phyloP scores from a whole-genome alignment of 92 coral and sea anemone species.

The Epizoanthus stellaris region DNA sequence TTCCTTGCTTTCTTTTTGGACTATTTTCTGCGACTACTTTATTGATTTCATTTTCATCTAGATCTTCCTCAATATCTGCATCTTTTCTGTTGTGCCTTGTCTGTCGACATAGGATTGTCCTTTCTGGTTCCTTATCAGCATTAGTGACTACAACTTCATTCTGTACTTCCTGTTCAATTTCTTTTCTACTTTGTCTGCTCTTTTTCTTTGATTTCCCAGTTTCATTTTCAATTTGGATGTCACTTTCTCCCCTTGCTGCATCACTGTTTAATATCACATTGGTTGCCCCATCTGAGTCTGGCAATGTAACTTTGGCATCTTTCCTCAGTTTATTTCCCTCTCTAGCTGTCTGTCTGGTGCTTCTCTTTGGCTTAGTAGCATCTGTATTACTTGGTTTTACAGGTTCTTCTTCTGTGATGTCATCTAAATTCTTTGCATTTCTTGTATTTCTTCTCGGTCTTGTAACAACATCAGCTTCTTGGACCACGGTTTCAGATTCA shows the following conservation, averaged over 20 bases:
- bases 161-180: background rate
- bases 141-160: background rate
- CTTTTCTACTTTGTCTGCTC: background rate
- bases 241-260: background rate
- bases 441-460: background rate
- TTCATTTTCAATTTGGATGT: background rate
- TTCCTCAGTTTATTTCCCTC: background rate
- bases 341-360: background rate
- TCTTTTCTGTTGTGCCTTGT: background rate
- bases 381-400: background rate
- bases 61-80: background rate
- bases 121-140: background rate
- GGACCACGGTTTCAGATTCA: background rate
- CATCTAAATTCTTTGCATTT: background rate
- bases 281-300: background rate
- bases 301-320: background rate
- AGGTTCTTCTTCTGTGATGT: conserved; percentile 2
- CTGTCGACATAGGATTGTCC: background rate
- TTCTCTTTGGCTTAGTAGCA: background rate
- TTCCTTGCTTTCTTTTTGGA: background rate
- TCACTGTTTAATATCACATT: background rate
- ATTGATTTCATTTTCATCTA: background rate
- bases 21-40: background rate
- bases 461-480: background rate
- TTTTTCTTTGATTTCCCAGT: background rate